Evolutionary conservation across 2,113 vertebrate genomes (phyloP), one percentile per base, ranked within the genome.

Genomic region (Rutilus rutilus): DNA sequence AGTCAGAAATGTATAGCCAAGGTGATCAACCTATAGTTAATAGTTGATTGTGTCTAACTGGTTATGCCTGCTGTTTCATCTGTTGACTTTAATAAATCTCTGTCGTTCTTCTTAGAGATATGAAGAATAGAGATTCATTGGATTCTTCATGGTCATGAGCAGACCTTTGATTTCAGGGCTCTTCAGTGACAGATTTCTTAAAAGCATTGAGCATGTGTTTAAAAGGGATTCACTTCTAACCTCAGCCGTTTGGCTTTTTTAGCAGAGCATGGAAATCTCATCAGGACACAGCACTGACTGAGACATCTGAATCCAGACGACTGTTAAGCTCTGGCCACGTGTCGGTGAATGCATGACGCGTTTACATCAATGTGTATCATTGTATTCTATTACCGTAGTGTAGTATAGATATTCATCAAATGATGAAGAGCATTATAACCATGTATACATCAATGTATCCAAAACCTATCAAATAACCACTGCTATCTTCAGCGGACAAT

Each of bases 251-350:
- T 62, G 85, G 50, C 45, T 60, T 65, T 67, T 85, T 54, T 21
- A 50, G 6, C 64, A 75, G 67, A 84, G 8, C 47, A 30, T 80
- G 86, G 84, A 85, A 85, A 86, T 88, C 81, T 82, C 54, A 81
- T 78, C 77, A 71, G 45, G n/a, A 71, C 67, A 23, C 67, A 19
- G 33, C 54, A 27, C 67, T 71, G 62, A 79, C 42, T 79, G 57
- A 42, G 52, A 52, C 21, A 23, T 62, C 77, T 85, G 78, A 71
- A 69, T 79, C 45, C 67, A 67, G 67, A 59, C 42, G 30, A 80
- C 77, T 77, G 27, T 39, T 65, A 74, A 78, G 33, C 57, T 64
- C 8, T 85, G 82, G 65, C 30, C 57, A 54, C 39, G 27, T 86
- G 69, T 80, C 25, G 64, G 71, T 82, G n/a, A 64, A 77, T 85